Percentiles rank a stretch among this genome's conserved stretches.
Evolutionary conservation across 2,888 invertebrate species (phyloP).

Genomic region (Brachylomia viminalis): DNA sequence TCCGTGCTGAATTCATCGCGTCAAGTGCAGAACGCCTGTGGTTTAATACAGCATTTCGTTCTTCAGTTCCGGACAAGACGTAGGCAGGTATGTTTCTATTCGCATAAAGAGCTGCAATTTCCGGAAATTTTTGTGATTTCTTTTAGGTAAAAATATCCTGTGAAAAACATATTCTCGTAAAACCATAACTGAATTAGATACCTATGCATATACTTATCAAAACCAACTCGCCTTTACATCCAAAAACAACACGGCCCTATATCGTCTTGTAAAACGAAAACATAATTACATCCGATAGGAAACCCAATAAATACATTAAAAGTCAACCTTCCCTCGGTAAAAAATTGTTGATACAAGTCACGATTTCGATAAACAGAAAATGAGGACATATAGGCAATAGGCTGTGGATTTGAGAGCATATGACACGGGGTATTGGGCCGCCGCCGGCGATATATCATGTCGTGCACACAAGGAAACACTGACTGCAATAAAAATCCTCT

Average conservation of each 20-base stretch:
- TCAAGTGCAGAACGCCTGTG: slow-evolving; percentile 10
- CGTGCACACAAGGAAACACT: slow-evolving; percentile 70
- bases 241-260: slow-evolving; percentile 34
- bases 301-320: slow-evolving; percentile 68
- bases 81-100: background rate
- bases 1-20: background rate
- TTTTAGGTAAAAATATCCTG: slow-evolving; percentile 12
- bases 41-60: slow-evolving; percentile 6
- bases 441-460: slow-evolving; percentile 77
- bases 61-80: background rate
- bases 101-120: background rate
- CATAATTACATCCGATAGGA: slow-evolving; percentile 66
- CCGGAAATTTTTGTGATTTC: background rate
- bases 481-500: slow-evolving; percentile 76
- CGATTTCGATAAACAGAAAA: slow-evolving; percentile 84
- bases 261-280: slow-evolving; percentile 45
- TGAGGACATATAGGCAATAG: slow-evolving; percentile 76
- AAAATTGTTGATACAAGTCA: slow-evolving; percentile 80
- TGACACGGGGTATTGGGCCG: slow-evolving; percentile 74
- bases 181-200: slow-evolving; percentile 8
- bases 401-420: slow-evolving; percentile 76
- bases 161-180: slow-evolving; percentile 9
- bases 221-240: slow-evolving; percentile 4
- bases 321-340: slow-evolving; percentile 53
- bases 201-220: background rate